Base-by-base conservation (phyloP, 2,888 invertebrate species). In the Epinotia ramella region DNA sequence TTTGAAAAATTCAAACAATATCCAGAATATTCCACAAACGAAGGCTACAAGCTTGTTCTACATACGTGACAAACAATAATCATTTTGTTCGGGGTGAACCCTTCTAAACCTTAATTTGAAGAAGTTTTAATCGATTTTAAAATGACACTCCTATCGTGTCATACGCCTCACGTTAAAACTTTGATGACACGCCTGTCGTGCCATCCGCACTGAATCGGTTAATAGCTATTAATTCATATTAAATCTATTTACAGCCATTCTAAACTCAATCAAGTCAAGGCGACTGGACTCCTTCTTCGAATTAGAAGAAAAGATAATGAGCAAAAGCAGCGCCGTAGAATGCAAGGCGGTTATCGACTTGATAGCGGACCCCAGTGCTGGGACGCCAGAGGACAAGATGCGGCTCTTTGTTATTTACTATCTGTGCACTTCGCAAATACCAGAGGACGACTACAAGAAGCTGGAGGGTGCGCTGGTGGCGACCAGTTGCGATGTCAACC, bases 221-320 rank as follows among this genome's bases (percentile, higher is more conserved):
- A 16, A 60, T 16, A 28, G 24, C 24, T 20, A 24, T 18, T 33
- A 40, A 33, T 3, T 62, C 3, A 40, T 11, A n/a, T 28, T 28
- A 13, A 6, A 24, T 16, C 24, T 28, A 69, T 86, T 90, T 6
- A 12, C 86, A 95, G 97, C 96, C 13, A 97, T 98, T 81, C 91
- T 98, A 75, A 97, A 98, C 90, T 95, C 95, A 69, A 98, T 98
- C 64, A 98, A 99, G 94, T 96, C 96, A 0, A 95, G 99, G 71
- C 97, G 99, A 80, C 92, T 99, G 69, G 99, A 99, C 88, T 98
- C 98, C 0, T 98, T 98, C 87, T 99, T 99, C 87, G 99, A 99
- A 91, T 95, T 98, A 77, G 99, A 99, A 94, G 99, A 99, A 88
- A 99, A 99, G 91, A 97, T 99, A 65, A 98, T 99, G 98, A 98